Percentiles rank a stretch among this genome's conserved stretches.
phyloP scores from a whole-genome alignment of 2,113 vertebrate species.

The Hemiprocne comata region DNA sequence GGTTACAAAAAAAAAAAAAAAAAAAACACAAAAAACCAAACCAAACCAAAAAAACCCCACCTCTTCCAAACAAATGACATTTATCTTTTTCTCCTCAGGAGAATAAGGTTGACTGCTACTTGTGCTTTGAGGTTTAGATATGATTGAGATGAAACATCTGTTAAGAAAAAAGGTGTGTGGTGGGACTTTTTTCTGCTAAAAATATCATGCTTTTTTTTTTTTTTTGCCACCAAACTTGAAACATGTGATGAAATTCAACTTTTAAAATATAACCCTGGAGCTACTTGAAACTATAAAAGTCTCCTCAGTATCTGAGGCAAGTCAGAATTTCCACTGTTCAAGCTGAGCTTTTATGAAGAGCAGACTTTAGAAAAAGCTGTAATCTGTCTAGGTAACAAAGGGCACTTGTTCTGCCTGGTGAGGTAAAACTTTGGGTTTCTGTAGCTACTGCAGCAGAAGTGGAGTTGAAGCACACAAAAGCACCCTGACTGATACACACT shows the following conservation, averaged over 20 bases:
- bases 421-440: slow-evolving; percentile 65
- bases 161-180: slow-evolving; percentile 31
- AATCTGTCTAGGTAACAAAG: slow-evolving; percentile 75
- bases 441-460: slow-evolving; percentile 63
- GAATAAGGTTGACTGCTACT: slow-evolving; percentile 66
- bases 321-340: slow-evolving; percentile 78
- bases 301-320: slow-evolving; percentile 73
- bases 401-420: slow-evolving; percentile 71
- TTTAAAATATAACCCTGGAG: slow-evolving; percentile 77
- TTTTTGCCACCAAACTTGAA: slow-evolving; percentile 62
- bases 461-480: slow-evolving; percentile 56
- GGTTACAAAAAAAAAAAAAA: not conserved
- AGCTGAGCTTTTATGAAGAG: slow-evolving; percentile 76
- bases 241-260: slow-evolving; percentile 76
- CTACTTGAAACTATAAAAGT: slow-evolving; percentile 79
- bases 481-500: slow-evolving; percentile 53
- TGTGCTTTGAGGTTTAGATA: slow-evolving; percentile 62
- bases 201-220: slow-evolving; percentile 53
- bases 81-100: slow-evolving; percentile 58
- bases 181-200: slow-evolving; percentile 61
- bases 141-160: slow-evolving; percentile 74
- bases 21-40: too few relatives aligned
- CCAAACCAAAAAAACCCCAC: too few relatives aligned
- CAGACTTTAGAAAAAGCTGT: slow-evolving; percentile 73
- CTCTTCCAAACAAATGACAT: slow-evolving; percentile 62